Percentiles rank a stretch among this genome's conserved stretches.
Evolutionary conservation across 1,140 invertebrate genomes (phyloP).

Genomic region (Ceratina calcarata): DNA sequence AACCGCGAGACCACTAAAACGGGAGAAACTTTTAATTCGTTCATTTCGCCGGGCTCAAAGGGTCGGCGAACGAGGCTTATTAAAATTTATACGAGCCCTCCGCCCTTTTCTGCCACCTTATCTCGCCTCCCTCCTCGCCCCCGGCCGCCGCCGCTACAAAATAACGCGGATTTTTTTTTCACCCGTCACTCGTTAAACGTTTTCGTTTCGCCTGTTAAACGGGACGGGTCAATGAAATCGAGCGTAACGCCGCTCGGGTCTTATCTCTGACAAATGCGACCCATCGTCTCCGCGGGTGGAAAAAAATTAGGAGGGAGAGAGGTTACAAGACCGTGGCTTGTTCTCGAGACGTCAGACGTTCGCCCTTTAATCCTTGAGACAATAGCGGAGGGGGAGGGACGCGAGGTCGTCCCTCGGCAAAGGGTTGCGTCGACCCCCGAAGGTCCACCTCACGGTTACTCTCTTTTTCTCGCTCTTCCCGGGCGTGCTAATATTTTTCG

Average conservation of each 20-base stretch:
- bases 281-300: background rate
- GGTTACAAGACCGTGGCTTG: conserved; percentile 50
- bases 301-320: conserved; percentile 2
- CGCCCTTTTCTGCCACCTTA: conserved; percentile 22
- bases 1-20: conserved; percentile 77
- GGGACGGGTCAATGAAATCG: conserved; percentile 3
- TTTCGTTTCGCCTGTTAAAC: conserved; percentile 9
- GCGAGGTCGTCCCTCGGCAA: conserved; percentile 55
- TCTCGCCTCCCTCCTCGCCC: background rate
- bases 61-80: conserved; percentile 74
- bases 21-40: conserved; percentile 78
- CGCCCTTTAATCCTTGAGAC: conserved; percentile 77
- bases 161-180: background rate
- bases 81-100: conserved; percentile 73
- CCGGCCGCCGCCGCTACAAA: background rate
- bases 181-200: conserved; percentile 6
- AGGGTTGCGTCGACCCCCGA: conserved; percentile 67
- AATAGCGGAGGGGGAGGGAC: conserved; percentile 58
- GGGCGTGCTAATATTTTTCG: conserved; percentile 75
- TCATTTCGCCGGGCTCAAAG: conserved; percentile 76
- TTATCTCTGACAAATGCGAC: too few relatives aligned
- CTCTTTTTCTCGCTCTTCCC: conserved; percentile 42
- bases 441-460: conserved; percentile 29
- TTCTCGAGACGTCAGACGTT: conserved; percentile 74
- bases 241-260: background rate